Base-by-base conservation (phyloP, 1,140 invertebrate species). In the Saccostrea glomerata region DNA sequence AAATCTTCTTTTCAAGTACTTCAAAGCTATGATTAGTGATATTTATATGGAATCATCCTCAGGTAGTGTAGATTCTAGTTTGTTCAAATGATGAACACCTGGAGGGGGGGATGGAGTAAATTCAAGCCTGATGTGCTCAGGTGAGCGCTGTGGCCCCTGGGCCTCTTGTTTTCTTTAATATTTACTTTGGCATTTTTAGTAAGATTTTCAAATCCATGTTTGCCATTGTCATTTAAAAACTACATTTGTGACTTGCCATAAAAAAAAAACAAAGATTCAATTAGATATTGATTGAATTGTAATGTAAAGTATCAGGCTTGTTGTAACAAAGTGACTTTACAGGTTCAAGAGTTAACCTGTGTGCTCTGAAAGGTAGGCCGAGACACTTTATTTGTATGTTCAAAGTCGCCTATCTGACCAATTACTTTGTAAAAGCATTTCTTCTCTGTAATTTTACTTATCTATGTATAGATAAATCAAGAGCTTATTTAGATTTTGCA, bases 371-470 rank as follows among this genome's bases (percentile, higher is more conserved):
- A 77, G 70, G 70, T 77, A 77, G 70, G 70, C 70, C 25, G 25
- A 77, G 70, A 77, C 70, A 77, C 70, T 77, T 30, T 77, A 6
- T 77, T 11, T 77, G 2, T 36, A 30, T 77, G 70, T 77, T 77
- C 70, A 77, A 77, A 77, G 13, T 77, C 15, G 70, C 70, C 70
- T 77, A 77, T 77, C 70, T 77, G 70, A 77, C 70, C 70, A 77
- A 77, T 25, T 40, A 12, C 15, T 77, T 36, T 30, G 25, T 36
- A 77, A 77, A 77, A 30, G 23, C 23, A 73, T 30, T 73, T 77
- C 23, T 77, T 77, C 13, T 15, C 15, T 20, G 58, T 63, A 63
- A 20, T 63, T 63, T 63, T 63, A 63, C 58, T 17, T 17, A 60
- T n/a, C n/a, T 63, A 63, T 63, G 2, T 36, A 17, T 6, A 63